These are phyloP conservation scores for Borostomias antarcticus DNA, from an alignment of 2,797 vertebrate genomes.

Conservation along the genomic window DNA sequence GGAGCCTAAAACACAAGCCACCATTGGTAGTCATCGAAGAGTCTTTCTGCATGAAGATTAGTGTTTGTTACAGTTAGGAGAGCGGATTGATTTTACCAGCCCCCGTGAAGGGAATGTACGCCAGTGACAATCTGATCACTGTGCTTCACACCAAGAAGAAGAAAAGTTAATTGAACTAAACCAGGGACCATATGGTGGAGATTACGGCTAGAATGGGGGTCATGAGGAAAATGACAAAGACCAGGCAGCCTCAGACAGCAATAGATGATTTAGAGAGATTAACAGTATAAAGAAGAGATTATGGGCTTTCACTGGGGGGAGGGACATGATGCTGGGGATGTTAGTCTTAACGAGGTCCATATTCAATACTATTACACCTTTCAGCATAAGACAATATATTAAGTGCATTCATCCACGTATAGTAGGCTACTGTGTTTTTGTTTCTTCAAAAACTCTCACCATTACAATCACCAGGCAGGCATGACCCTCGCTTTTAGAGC, in stretches of 20 bases:
- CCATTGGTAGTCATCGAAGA: neutral
- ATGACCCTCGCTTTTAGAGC: no score
- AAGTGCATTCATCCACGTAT: no score
- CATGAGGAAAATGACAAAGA: constrained; percentile 68
- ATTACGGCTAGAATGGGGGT: constrained; percentile 67
- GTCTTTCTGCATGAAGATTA: constrained; percentile 78
- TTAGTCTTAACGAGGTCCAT: no score
- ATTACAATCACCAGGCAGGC: no score
- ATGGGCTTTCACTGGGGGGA: constrained; percentile 15
- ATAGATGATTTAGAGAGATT: constrained; percentile 73
- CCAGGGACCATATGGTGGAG: constrained; percentile 77
- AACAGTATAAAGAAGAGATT: constrained; percentile 61
- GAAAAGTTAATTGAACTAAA: constrained; percentile 71
- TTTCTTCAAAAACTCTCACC: no score
- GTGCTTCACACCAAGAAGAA: constrained; percentile 51
- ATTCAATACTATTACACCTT: no score
- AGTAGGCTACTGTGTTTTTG: no score
- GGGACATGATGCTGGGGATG: constrained; percentile 12
- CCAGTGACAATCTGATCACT: constrained; percentile 59
- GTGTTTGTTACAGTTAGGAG: constrained; percentile 78
- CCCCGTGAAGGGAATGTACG: constrained; percentile 56
- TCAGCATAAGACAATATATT: no score
- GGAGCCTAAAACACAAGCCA: no score
- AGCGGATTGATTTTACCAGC: no score
- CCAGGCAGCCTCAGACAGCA: constrained; percentile 62